Evolutionary conservation across 30 jellyfish, hydroid and myxozoan genomes (phyloP), one percentile per base, ranked within the genome.

Genomic region (Clytia hemisphaerica): DNA sequence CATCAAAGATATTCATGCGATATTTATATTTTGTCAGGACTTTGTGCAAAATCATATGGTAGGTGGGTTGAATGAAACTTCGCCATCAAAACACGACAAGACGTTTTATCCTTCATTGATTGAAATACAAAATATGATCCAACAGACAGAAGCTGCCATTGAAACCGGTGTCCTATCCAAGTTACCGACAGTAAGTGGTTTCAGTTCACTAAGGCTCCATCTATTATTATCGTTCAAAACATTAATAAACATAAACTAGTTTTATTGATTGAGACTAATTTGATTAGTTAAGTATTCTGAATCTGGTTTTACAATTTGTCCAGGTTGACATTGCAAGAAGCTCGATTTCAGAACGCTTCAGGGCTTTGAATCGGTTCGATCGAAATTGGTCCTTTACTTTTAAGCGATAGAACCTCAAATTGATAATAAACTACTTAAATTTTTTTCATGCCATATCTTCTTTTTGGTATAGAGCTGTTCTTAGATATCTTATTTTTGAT

Each of bases 41-140:
- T 87, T 29, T 51, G 97, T 87, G 26, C 94, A 87, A 67, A 87
- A 87, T 57, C 86, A 87, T 61, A 66, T 87, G 88, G 71, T 54
- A 34, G 36, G 71, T 0, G 30, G 66, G 10, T 42, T 7, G n/a
- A 70, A 78, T 9, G 95, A 79, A 61, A 78, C 78, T 25, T 74
- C 60, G 63, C 83, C 80, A 3, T 77, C 83, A 0, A 75, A 79
- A 34, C 94, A 87, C 48, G 84, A 87, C 69, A 87, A 80, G 65
- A 28, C 89, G 9, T 87, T 40, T 45, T 79, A 59, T 37, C 97
- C 97, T 21, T 81, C 97, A 30, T 47, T 87, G 94, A 87, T 87
- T 60, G 97, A 87, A 49, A 74, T 87, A 0, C 97, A 87, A 64
- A 87, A 87, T 63, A 25, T 87, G 32, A 87, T 71, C 1, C 97